Percentiles rank a stretch among this genome's conserved stretches.
phyloP scores from a whole-genome alignment of 2,797 vertebrate species.

The Anabas testudineus region DNA sequence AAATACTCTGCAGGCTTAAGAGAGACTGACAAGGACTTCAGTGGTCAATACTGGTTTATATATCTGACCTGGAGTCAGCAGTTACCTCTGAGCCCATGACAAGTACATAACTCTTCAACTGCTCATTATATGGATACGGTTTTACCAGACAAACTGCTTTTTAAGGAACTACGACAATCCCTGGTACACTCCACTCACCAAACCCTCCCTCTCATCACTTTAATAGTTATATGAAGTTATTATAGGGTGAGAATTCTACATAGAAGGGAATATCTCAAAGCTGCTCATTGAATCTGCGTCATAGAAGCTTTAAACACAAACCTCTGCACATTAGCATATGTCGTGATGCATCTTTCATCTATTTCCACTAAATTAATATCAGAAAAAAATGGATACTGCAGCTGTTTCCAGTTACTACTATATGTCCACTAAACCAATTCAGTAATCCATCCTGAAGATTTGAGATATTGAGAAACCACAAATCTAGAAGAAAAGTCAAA shows the following conservation, averaged over 20 bases:
- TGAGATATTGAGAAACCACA: neutral
- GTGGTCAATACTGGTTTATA: conserved; percentile 58
- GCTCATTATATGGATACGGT: conserved; percentile 6
- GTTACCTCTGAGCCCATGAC: conserved; percentile 38
- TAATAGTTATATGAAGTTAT: no score
- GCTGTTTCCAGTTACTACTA: no score
- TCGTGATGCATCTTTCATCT: no score
- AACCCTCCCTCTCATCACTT: no score
- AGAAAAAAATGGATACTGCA: no score
- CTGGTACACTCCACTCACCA: neutral
- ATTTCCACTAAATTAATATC: no score
- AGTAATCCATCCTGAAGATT: neutral
- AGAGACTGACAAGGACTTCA: conserved; percentile 63
- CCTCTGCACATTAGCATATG: no score
- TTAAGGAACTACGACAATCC: neutral
- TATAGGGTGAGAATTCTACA: no score
- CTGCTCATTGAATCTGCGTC: no score
- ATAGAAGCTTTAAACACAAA: no score
- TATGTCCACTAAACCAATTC: no score
- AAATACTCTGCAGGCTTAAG: conserved; percentile 51
- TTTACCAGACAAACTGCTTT: neutral
- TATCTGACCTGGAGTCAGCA: conserved; percentile 52
- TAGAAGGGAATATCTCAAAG: no score
- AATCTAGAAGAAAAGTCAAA: neutral
- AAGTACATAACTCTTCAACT: conserved; percentile 24